Conservation (phyloP, 2,797 vertebrate genomes). For the Pangasius mekongensis region DNA sequence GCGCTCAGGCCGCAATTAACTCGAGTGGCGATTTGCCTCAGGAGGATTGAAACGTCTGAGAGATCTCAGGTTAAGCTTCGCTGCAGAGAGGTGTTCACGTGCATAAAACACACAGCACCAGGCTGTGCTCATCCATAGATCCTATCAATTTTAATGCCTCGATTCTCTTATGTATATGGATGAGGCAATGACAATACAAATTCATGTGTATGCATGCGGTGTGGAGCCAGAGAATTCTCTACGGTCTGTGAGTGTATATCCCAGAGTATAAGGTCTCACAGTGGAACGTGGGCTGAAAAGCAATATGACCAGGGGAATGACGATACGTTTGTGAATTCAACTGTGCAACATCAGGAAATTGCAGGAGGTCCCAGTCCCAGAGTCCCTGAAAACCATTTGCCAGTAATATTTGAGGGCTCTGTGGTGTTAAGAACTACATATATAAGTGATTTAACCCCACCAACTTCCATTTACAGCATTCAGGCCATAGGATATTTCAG, state of each 20-base stretch:
- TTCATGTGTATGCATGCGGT: slow-evolving; percentile 25
- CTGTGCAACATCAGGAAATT: slow-evolving; percentile 41
- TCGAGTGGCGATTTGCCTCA: slow-evolving; percentile 53
- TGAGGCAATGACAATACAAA: slow-evolving; percentile 17
- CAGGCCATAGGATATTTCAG: slow-evolving; percentile 30
- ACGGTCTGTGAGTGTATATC: slow-evolving; percentile 7
- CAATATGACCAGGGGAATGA: slow-evolving; percentile 36
- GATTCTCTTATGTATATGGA: slow-evolving; percentile 38
- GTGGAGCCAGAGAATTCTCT: slow-evolving; percentile 1
- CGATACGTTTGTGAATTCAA: slow-evolving; percentile 46
- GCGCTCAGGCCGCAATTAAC: slow-evolving; percentile 58
- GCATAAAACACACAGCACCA: slow-evolving; percentile 8
- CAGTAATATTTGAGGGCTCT: slow-evolving; percentile 50
- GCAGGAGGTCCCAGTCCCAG: slow-evolving; percentile 38
- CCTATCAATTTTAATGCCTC: slow-evolving; percentile 35
- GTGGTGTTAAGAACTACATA: slow-evolving; percentile 47
- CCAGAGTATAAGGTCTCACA: slow-evolving; percentile 33
- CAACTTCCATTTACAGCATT: slow-evolving; percentile 52
- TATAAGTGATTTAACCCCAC: slow-evolving; percentile 59
- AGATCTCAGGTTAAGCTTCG: slow-evolving; percentile 49
- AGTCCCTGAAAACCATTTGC: slow-evolving; percentile 53
- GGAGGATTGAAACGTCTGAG: slow-evolving; percentile 52
- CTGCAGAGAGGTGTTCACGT: slow-evolving; percentile 33
- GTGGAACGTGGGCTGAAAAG: slow-evolving; percentile 46
- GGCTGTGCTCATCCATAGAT: slow-evolving; percentile 26